A percentile compares a stretch with the other conserved stretches of the same genome.
Evolutionary conservation across 2,797 vertebrate species (phyloP).

Genomic region (Sciurus vulgaris): DNA sequence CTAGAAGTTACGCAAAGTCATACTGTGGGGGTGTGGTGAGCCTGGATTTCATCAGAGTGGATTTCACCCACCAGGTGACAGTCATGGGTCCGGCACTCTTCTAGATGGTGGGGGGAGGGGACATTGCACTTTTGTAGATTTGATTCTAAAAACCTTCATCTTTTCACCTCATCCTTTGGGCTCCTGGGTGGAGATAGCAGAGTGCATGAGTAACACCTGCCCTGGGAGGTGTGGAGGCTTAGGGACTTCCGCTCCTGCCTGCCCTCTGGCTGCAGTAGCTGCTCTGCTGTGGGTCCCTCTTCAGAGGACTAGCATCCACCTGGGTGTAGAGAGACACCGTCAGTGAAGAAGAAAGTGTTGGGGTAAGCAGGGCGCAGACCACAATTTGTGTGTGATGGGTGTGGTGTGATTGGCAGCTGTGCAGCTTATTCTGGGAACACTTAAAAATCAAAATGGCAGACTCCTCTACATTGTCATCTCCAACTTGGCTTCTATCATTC

Average conservation of each 20-base stretch:
- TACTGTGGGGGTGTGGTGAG: not conserved
- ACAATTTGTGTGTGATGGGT: fast-evolving
- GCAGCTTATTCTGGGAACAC: not conserved
- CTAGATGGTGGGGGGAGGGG: not conserved
- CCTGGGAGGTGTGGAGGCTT: not conserved
- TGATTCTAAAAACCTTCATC: not conserved
- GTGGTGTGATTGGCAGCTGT: not conserved
- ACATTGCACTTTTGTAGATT: not conserved
- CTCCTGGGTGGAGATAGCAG: not conserved
- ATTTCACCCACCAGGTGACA: not conserved
- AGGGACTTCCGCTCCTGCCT: not conserved
- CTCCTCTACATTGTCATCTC: not conserved
- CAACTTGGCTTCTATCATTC: not conserved
- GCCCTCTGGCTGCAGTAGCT: fast-evolving
- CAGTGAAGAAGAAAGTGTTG: not conserved
- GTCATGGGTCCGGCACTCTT: not conserved
- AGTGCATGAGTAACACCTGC: not conserved
- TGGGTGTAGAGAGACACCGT: not conserved
- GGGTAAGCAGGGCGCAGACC: not conserved
- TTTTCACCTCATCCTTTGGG: not conserved
- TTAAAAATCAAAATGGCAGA: not conserved
- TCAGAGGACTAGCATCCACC: not conserved
- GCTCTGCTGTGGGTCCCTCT: not conserved
- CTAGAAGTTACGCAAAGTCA: not conserved
- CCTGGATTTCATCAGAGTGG: not conserved